Evolutionary conservation across 2,888 invertebrate genomes (phyloP), one percentile per base, ranked within the genome.

Genomic region (Nephrocerus scutellatus): DNA sequence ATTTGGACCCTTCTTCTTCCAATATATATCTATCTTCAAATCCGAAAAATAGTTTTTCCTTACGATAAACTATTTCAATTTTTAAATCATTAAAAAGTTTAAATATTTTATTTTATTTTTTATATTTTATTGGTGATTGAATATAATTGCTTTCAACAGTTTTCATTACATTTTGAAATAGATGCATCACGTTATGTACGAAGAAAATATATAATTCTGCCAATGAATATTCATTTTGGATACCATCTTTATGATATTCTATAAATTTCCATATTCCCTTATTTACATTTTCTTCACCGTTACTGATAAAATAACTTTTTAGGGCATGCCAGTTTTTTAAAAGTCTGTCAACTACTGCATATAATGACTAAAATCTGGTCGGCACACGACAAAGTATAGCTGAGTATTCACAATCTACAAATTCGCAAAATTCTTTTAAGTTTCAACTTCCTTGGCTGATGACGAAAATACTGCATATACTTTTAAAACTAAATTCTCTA

Each of bases 91-190:
- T 33, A 33, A 33, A 33, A 23, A 20, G 19, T 22, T 33, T 33
- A 33, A 23, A 33, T 33, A 21, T 33, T 33, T 33, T 20, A 33
- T n/a, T n/a, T n/a, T n/a, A n/a, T n/a, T n/a, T n/a, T n/a, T n/a
- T n/a, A n/a, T n/a, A n/a, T n/a, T n/a, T n/a, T n/a, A n/a, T n/a
- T n/a, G 32, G 21, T 21, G 33, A 23, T 33, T 33, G 33, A 33
- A 20, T 32, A 33, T 33, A 33, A 33, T 33, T 33, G 23, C 33
- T 33, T 33, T 33, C 23, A 33, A 33, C 33, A 33, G 19, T 33
- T 23, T 33, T 20, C 33, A 23, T 33, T 32, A 32, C 32, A 21
- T 23, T n/a, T n/a, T n/a, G n/a, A n/a, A n/a, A n/a, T 23, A 23
- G 24, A 23, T 23, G 24, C 24, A 23, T 23, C 24, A 23, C 24